Percentiles rank a stretch among this genome's conserved stretches.
Evolutionary conservation across 2,113 vertebrate species (phyloP).

Genomic region (Ceratotherium simum): DNA sequence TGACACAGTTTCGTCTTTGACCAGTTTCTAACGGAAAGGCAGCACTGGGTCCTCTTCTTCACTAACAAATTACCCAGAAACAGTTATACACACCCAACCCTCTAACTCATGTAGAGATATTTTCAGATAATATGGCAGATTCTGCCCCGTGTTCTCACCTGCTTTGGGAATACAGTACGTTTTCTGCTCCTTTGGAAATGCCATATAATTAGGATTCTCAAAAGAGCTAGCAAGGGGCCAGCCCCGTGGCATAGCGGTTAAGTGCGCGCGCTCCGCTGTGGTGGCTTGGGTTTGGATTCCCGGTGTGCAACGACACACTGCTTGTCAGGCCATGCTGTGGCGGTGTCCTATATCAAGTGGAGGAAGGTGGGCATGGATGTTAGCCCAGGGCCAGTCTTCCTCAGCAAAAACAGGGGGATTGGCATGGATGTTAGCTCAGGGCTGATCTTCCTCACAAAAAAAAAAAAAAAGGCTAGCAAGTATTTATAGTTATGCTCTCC

Average conservation of each 20-base stretch:
- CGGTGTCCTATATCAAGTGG: too few species aligned
- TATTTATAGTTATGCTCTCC: neutral
- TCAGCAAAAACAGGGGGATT: too few species aligned
- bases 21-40: neutral
- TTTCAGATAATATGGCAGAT: neutral
- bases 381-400: too few species aligned
- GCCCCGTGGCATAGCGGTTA: too few species aligned
- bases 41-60: neutral
- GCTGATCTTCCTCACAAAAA: too few species aligned
- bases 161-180: neutral
- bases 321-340: too few species aligned
- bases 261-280: too few species aligned
- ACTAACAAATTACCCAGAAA: neutral
- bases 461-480: neutral
- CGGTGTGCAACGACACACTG: too few species aligned
- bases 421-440: too few species aligned
- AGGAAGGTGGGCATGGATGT: too few species aligned
- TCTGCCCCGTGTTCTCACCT: neutral
- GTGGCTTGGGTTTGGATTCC: too few species aligned
- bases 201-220: neutral
- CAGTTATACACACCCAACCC: neutral
- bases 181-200: constrained; percentile 11
- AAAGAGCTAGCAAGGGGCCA: neutral
- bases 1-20: neutral
- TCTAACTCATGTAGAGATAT: neutral